Conservation (phyloP, 2,797 vertebrate species). For the Adelosebastes latens region DNA sequence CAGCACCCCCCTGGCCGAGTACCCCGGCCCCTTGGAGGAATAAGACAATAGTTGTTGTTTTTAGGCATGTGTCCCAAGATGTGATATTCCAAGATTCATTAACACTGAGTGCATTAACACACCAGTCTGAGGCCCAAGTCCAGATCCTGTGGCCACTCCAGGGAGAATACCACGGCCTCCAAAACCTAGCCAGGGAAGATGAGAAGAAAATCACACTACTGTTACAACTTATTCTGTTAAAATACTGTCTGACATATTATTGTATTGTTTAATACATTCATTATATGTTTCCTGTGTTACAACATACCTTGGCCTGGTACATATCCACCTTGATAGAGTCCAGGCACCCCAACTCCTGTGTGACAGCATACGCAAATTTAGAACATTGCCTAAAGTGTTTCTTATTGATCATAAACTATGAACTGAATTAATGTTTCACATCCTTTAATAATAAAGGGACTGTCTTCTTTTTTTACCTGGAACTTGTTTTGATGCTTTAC, state of each 20-base stretch:
- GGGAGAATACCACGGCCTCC: slow-evolving; percentile 89
- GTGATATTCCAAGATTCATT: not conserved
- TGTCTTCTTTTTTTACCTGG: slow-evolving; percentile 72
- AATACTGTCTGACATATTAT: not conserved
- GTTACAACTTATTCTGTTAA: not conserved
- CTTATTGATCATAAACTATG: not conserved
- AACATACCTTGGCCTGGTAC: slow-evolving; percentile 89
- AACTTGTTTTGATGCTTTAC: slow-evolving; percentile 77
- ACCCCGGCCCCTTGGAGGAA: slow-evolving; percentile 62
- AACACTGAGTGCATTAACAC: slow-evolving; percentile 12
- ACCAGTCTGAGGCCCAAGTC: slow-evolving; percentile 92
- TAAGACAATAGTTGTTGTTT: slow-evolving; percentile 8
- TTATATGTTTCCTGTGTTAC: not conserved
- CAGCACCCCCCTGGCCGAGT: slow-evolving; percentile 78
- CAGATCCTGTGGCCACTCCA: slow-evolving; percentile 90
- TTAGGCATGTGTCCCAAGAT: not conserved
- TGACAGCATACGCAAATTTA: slow-evolving; percentile 11
- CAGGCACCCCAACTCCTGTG: slow-evolving; percentile 91
- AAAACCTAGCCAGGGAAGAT: slow-evolving; percentile 70
- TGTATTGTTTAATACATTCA: not conserved
- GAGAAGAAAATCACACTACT: not conserved
- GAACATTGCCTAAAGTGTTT: not conserved
- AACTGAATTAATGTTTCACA: not conserved
- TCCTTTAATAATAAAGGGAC: not conserved
- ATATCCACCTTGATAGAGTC: slow-evolving; percentile 91